Conservation (phyloP, 2,888 invertebrate species). For the Deilephila porcellus region DNA sequence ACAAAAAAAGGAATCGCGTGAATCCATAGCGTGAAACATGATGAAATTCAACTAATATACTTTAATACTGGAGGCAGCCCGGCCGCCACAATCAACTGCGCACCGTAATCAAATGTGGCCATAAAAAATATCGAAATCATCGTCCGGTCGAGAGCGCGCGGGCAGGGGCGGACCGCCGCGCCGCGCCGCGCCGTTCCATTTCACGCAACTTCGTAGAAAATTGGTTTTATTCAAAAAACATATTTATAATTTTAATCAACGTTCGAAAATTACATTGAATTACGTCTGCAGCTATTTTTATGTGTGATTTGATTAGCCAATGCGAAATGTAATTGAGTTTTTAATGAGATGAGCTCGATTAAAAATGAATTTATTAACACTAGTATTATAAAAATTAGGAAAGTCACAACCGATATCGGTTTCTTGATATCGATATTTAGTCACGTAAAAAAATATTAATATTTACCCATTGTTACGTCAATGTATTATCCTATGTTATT, state of each 20-base stretch:
- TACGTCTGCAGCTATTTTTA: slow-evolving; percentile 20
- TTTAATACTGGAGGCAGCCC: slow-evolving; percentile 31
- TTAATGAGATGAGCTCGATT: not conserved
- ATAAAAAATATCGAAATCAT: slow-evolving; percentile 58
- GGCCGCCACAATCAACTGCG: slow-evolving; percentile 54
- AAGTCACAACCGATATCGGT: not conserved
- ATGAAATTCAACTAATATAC: slow-evolving; percentile 25
- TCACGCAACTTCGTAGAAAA: slow-evolving; percentile 34
- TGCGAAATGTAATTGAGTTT: slow-evolving; percentile 18
- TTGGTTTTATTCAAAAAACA: slow-evolving; percentile 31
- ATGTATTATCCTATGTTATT: too few species aligned
- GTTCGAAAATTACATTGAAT: slow-evolving; percentile 25
- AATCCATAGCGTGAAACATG: slow-evolving; percentile 28
- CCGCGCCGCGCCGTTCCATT: slow-evolving; percentile 25
- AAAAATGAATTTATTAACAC: slow-evolving; percentile 4
- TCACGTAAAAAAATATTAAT: too few species aligned
- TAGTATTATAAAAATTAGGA: not conserved
- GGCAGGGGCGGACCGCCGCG: slow-evolving; percentile 34
- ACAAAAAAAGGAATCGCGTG: slow-evolving; percentile 24
- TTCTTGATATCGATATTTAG: not conserved
- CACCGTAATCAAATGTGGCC: slow-evolving; percentile 65
- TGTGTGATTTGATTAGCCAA: slow-evolving; percentile 21
- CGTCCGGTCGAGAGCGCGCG: slow-evolving; percentile 31
- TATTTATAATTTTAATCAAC: slow-evolving; percentile 28
- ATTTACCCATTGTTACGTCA: too few species aligned